Evolutionary conservation across 2,797 vertebrate genomes (phyloP), one percentile per base, ranked within the genome.

Genomic region (Melanotaenia boesemani): DNA sequence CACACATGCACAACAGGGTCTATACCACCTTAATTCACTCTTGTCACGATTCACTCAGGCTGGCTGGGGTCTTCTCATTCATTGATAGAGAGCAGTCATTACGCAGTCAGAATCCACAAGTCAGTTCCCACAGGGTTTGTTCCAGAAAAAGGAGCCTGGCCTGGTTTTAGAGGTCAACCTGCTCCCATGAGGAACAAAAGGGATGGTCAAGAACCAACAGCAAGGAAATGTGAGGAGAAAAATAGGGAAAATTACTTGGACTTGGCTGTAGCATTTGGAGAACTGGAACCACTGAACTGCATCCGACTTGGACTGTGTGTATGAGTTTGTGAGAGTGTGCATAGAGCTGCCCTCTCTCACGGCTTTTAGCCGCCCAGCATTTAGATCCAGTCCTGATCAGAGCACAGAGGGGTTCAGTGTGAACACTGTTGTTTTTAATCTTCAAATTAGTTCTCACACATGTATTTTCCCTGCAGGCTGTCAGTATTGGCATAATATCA

Each of bases 81-180:
- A 87, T 58, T 20, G 60, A 79, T 39, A 26, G 69, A 74, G 80
- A 81, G 77, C 79, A 76, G 87, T 86, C 87, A 77, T 77, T 80
- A 87, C 76, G 72, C 81, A 79, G 82, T 56, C 80, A 74, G 88
- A 89, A 86, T 91, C 84, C 63, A 75, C 81, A 89, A 90, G 78
- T 87, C 77, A 28, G 88, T 90, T 93, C 91, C 84, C 90, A 91
- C 89, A 82, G 79, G 26, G 22, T 52, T 73, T 0, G 64, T 72
- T 87, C 71, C 81, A 79, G 72, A 18, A 3, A 79, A 63, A 24
- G 57, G 70, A 81, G 64, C 30, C 63, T 37, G 79, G 74, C 70
- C 82, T 67, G 82, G 86, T 85, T 91, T 80, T 85, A 30, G 77
- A 79, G 83, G 85, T 77, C 48, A 67, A 84, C 80, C 82, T 64